Conservation (phyloP, 2,113 vertebrate genomes). For the Zapornia atra region DNA sequence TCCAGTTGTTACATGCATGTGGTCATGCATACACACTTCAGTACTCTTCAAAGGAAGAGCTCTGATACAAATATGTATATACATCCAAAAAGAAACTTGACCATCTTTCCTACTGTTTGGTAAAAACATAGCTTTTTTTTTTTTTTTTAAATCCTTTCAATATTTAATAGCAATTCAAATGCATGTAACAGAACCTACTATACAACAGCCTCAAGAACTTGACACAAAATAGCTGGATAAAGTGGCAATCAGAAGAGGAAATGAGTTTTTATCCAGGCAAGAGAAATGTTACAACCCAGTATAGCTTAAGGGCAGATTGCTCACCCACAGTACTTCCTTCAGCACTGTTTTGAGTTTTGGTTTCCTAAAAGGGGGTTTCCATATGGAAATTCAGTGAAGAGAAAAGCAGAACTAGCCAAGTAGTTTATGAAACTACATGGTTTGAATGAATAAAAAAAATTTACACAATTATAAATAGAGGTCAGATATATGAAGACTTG, state of each 20-base stretch:
- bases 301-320: slow-evolving; percentile 74
- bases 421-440: slow-evolving; percentile 54
- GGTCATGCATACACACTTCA: slow-evolving; percentile 7
- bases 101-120: background rate
- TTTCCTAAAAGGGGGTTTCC: slow-evolving; percentile 67
- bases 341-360: slow-evolving; percentile 70
- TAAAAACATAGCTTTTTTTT: background rate
- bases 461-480: background rate
- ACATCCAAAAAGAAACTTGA: background rate
- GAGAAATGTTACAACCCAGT: slow-evolving; percentile 64
- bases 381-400: slow-evolving; percentile 62
- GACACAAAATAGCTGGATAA: slow-evolving; percentile 69
- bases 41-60: slow-evolving; percentile 37
- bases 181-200: background rate
- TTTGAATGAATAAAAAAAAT: background rate
- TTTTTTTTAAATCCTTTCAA: background rate
- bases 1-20: slow-evolving; percentile 55
- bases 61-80: background rate
- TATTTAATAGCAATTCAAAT: background rate
- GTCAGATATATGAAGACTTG: background rate
- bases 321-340: slow-evolving; percentile 74
- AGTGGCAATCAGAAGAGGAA: slow-evolving; percentile 74
- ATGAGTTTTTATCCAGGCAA: slow-evolving; percentile 69
- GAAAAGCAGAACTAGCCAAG: background rate
- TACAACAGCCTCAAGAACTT: slow-evolving; percentile 16